Conservation (phyloP, 64 coral and sea anemone species). For the Stylophora pistillata region DNA sequence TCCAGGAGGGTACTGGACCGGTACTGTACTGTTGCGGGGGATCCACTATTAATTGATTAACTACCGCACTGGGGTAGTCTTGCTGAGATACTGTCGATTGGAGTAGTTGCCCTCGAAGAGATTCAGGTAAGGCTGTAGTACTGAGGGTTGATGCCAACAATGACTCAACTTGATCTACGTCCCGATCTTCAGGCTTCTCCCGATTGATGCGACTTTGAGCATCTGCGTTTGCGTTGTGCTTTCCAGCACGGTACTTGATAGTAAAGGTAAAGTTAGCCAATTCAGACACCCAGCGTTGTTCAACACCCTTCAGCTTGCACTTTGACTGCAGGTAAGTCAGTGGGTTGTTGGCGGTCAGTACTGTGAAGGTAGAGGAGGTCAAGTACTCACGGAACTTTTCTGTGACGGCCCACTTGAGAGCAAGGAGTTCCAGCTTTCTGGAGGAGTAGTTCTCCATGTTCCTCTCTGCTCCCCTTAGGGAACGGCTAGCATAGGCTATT, state of each 20-base stretch:
- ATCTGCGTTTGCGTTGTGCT: conserved; percentile 44
- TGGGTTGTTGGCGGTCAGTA: conserved; percentile 15
- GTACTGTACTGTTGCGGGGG: not conserved
- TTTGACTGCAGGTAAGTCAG: conserved; percentile 8
- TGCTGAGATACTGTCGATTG: not conserved
- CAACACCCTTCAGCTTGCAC: conserved; percentile 49
- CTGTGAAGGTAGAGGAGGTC: not conserved
- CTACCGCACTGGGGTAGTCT: not conserved
- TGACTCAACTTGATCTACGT: not conserved
- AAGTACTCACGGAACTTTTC: conserved; percentile 14
- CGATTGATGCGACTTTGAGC: conserved; percentile 2
- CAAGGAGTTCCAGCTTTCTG: conserved; percentile 8
- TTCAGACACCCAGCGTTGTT: conserved; percentile 48
- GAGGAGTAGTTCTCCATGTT: conserved; percentile 17
- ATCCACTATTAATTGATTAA: not conserved
- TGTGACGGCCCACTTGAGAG: conserved; percentile 25
- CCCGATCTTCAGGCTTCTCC: not conserved
- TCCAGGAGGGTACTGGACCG: conserved; percentile 34
- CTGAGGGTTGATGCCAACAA: not conserved
- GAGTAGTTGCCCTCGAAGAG: not conserved
- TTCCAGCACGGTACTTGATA: conserved; percentile 55
- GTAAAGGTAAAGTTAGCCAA: conserved; percentile 61
- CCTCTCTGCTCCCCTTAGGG: not conserved
- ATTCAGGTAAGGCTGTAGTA: not conserved
- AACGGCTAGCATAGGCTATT: conserved; percentile 23